phyloP scores from a whole-genome alignment of 2,797 vertebrate genomes.

The Myotis planiceps region DNA sequence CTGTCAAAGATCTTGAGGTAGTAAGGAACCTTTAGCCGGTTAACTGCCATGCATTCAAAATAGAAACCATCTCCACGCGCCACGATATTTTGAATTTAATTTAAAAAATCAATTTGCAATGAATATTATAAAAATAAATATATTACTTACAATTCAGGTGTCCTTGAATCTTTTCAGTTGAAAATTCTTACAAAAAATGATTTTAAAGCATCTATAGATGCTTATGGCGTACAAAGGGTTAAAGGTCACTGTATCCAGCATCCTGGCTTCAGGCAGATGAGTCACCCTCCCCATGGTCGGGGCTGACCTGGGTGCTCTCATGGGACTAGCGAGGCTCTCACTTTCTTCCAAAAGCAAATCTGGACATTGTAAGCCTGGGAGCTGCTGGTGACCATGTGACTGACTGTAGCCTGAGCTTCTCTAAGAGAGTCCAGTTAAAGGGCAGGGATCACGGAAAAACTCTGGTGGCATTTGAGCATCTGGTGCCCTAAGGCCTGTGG shows the following conservation, averaged over 20 bases:
- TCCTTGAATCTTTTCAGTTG: too few relatives aligned
- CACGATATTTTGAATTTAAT: too few relatives aligned
- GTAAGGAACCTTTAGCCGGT: neutral
- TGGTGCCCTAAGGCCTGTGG: neutral
- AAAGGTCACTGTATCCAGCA: neutral
- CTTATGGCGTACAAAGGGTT: too few relatives aligned
- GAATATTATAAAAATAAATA: too few relatives aligned
- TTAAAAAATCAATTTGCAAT: too few relatives aligned
- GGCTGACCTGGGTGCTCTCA: neutral
- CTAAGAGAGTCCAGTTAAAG: neutral
- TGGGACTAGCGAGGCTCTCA: neutral
- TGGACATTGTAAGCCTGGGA: neutral
- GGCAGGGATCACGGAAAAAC: neutral
- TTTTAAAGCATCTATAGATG: too few relatives aligned
- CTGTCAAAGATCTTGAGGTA: neutral
- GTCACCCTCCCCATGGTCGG: fast-evolving
- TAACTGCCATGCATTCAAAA: too few relatives aligned
- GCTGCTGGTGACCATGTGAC: neutral
- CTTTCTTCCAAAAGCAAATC: neutral
- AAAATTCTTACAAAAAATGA: too few relatives aligned
- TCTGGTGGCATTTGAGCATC: neutral
- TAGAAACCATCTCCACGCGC: too few relatives aligned
- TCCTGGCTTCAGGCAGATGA: neutral
- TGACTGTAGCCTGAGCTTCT: neutral
- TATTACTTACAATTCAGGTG: too few relatives aligned